A percentile compares a stretch with the other conserved stretches of the same genome.
phyloP scores from a whole-genome alignment of 2,888 invertebrate genomes.

The Zele albiditarsus region DNA sequence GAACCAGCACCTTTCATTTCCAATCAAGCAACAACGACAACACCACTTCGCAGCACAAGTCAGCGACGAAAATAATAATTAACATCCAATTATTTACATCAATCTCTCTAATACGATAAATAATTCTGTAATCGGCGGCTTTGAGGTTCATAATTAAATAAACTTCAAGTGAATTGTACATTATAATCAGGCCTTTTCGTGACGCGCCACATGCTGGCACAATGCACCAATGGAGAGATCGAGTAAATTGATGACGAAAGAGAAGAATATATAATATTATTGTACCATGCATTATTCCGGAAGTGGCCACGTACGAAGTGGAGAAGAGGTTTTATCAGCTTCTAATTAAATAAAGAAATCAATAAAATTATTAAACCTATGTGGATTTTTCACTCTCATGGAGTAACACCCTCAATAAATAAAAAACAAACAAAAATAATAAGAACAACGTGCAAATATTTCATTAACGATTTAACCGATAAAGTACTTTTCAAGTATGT shows the following conservation, averaged over 20 bases:
- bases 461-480: neutral
- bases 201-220: neutral
- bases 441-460: neutral
- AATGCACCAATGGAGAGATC: neutral
- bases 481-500: neutral
- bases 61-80: conserved; percentile 17
- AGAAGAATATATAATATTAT: neutral
- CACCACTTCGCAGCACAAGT: conserved; percentile 54
- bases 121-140: neutral
- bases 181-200: neutral
- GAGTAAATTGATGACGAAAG: conserved; percentile 20
- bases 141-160: neutral
- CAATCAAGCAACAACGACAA: conserved; percentile 55
- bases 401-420: conserved; percentile 5
- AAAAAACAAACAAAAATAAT: conserved; percentile 33
- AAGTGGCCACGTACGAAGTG: neutral
- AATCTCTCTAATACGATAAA: neutral
- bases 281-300: neutral
- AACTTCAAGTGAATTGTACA: neutral
- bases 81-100: neutral
- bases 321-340: conserved; percentile 1
- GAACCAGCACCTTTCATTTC: conserved; percentile 61
- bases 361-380: conserved; percentile 38
- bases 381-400: conserved; percentile 11
- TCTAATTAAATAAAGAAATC: neutral